phyloP scores from a whole-genome alignment of 2,888 invertebrate genomes.

The Melanargia galathea region DNA sequence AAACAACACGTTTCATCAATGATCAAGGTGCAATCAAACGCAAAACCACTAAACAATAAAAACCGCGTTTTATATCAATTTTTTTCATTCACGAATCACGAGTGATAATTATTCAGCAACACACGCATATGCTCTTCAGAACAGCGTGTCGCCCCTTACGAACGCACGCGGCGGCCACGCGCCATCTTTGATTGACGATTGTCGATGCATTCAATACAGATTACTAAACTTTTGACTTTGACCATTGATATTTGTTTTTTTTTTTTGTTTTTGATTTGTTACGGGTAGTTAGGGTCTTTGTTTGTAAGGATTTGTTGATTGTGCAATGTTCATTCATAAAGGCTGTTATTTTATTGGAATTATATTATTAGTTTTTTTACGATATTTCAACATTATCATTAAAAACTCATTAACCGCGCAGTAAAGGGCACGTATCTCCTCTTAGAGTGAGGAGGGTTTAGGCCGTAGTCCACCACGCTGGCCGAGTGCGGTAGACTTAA shows the following conservation, averaged over 20 bases:
- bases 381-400: no score
- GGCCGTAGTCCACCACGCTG: no score
- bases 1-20: not conserved
- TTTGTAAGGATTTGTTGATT: slow-evolving; percentile 2
- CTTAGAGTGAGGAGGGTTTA: no score
- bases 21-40: not conserved
- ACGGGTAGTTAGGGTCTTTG: slow-evolving; percentile 14
- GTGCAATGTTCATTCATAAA: not conserved
- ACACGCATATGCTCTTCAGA: slow-evolving; percentile 72
- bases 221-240: slow-evolving; percentile 35
- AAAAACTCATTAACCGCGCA: no score
- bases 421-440: no score
- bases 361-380: not conserved
- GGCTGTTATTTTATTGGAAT: not conserved
- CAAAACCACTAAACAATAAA: not conserved
- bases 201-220: slow-evolving; percentile 31
- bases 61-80: slow-evolving; percentile 1
- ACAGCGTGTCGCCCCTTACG: slow-evolving; percentile 65
- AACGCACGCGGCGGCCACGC: slow-evolving; percentile 66
- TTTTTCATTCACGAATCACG: slow-evolving; percentile 17
- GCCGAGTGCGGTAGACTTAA: no score
- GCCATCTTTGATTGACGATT: slow-evolving; percentile 48
- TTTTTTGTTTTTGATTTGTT: slow-evolving; percentile 30
- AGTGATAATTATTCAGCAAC: slow-evolving; percentile 44
- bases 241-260: slow-evolving; percentile 40